Evolutionary conservation across 2,888 invertebrate species (phyloP).

Genomic region (Gastrophysa polygoni): DNA sequence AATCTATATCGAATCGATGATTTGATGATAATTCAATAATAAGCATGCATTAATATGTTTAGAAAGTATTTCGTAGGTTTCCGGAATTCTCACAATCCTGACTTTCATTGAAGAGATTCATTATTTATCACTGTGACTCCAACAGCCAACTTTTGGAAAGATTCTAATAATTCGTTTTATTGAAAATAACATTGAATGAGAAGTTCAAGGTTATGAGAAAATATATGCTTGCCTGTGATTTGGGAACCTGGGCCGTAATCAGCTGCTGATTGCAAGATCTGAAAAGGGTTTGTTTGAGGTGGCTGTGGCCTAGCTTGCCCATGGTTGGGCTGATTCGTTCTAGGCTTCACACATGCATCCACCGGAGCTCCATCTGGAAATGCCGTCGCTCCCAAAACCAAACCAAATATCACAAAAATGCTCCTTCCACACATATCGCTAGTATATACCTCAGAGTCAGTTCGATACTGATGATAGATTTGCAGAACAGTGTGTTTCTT

Average conservation of each 20-base stretch:
- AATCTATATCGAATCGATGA: too few relatives aligned
- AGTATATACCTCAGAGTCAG: conserved; percentile 1
- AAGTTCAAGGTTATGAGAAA: too few relatives aligned
- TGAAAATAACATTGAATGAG: too few relatives aligned
- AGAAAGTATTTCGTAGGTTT: too few relatives aligned
- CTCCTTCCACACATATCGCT: neutral
- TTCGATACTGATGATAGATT: conserved; percentile 10
- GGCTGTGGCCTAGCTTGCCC: conserved; percentile 74
- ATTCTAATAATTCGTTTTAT: too few relatives aligned
- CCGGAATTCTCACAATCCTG: too few relatives aligned
- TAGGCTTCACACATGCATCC: conserved; percentile 78
- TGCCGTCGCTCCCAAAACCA: conserved; percentile 45
- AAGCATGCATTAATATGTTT: too few relatives aligned
- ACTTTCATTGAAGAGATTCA: too few relatives aligned
- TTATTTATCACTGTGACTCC: too few relatives aligned
- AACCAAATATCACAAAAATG: conserved; percentile 13
- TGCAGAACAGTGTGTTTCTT: neutral
- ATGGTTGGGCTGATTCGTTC: conserved; percentile 78
- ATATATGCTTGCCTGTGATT: conserved; percentile 66
- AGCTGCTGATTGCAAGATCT: conserved; percentile 68
- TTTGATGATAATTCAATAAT: too few relatives aligned
- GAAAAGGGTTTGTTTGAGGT: conserved; percentile 68
- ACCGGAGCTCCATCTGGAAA: conserved; percentile 85
- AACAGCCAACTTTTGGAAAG: too few relatives aligned
- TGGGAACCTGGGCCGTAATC: conserved; percentile 71